Base-by-base conservation (phyloP, 2,888 invertebrate genomes). In the Sturmia bella region DNA sequence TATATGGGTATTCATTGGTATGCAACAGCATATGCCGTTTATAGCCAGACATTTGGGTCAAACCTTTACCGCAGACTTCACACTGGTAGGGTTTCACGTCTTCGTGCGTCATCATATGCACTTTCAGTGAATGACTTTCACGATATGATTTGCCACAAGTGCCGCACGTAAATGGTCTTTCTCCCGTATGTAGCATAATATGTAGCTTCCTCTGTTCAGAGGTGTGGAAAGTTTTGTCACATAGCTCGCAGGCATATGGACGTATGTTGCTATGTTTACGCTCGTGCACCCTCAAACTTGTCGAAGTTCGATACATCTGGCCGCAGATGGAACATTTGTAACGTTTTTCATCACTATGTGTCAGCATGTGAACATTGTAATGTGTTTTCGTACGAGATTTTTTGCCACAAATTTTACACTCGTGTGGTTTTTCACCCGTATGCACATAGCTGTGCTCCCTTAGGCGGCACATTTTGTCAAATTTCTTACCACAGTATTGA, bases 1-100 rank as follows among this genome's bases (percentile, higher is more conserved):
- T 82, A 48, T 89, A 88, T 4, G 91, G 91, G 73, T 89, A 90
- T 73, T 90, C 91, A 12, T 90, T 91, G 0, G 90, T 90, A 63
- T 91, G 91, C 0, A 87, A 87, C 2, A 91, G 85, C 90, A 90
- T 88, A 61, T 91, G 91, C 72, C 90, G 90, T 83, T 90, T 90
- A 73, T 89, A 90, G 52, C 90, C 91, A 0, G 90, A 91, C 80
- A 89, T 90, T 75, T 91, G 91, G 0, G 90, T 91, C 83, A 91
- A 85, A 0, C 90, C 89, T 72, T 90, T 91, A 13, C 91, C 91
- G 66, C 91, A 91, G 11, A 90, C 86, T 13, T 85, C 86, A 66
- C 91, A 91, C 19, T 86, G 84, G 77, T 87, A 91, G 0, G 91
- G 91, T 80, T 90, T 89, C 69, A 89, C 87, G 7, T 89, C 90